These are phyloP conservation scores for Odontocerum albicorne DNA, from an alignment of 2,888 invertebrate genomes.

Conservation along the genomic window DNA sequence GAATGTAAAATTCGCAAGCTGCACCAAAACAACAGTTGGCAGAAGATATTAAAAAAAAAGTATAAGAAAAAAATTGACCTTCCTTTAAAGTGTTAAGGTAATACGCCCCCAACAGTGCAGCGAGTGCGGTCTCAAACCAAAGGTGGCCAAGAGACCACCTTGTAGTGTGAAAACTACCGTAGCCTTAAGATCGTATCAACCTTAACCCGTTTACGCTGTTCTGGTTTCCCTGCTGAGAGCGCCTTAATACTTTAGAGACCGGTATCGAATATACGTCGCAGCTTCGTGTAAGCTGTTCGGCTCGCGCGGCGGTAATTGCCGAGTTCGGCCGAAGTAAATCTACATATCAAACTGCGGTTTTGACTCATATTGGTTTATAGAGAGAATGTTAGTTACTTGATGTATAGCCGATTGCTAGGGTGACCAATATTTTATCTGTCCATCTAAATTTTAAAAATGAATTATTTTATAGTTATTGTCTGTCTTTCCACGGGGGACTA, in stretches of 20 bases:
- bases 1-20: no score
- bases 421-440: not conserved
- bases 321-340: slow-evolving; percentile 24
- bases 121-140: slow-evolving; percentile 23
- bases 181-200: not conserved
- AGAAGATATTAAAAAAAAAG: not conserved
- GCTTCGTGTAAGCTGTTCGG: not conserved
- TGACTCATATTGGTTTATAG: slow-evolving; percentile 18
- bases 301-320: slow-evolving; percentile 12
- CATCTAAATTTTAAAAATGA: not conserved
- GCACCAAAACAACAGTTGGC: no score
- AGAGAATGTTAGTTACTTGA: slow-evolving; percentile 6
- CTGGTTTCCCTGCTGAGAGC: not conserved
- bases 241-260: not conserved
- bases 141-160: slow-evolving; percentile 26
- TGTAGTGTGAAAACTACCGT: slow-evolving; percentile 21
- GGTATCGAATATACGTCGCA: not conserved
- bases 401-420: not conserved
- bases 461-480: no score
- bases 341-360: slow-evolving; percentile 21
- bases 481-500: no score
- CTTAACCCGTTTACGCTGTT: not conserved
- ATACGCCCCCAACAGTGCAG: slow-evolving; percentile 11
- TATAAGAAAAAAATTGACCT: not conserved
- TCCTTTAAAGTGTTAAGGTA: slow-evolving; percentile 17